Evolutionary conservation across 2,797 vertebrate genomes (phyloP).

Genomic region (Danio tinwini): DNA sequence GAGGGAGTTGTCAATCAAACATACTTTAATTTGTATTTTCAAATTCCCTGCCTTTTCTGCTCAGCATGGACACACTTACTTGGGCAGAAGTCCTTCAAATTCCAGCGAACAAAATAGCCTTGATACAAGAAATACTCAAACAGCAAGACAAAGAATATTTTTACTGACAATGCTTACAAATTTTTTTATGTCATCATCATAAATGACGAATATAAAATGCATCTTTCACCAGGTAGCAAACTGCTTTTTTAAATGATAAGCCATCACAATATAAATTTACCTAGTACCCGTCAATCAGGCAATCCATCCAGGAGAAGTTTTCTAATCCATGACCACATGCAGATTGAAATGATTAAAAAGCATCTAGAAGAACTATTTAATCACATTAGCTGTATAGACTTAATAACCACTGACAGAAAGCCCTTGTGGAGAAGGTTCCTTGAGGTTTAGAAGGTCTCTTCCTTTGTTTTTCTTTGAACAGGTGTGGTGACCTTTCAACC

Average conservation of each 20-base stretch:
- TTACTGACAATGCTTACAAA: slow-evolving; percentile 45
- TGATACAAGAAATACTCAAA: not conserved
- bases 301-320: slow-evolving; percentile 37
- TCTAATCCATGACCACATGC: slow-evolving; percentile 30
- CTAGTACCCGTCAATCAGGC: slow-evolving; percentile 50
- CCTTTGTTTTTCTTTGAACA: slow-evolving; percentile 58
- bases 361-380: slow-evolving; percentile 56
- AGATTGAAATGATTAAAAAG: slow-evolving; percentile 38
- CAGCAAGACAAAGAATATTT: slow-evolving; percentile 33
- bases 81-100: slow-evolving; percentile 22
- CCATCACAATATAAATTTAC: slow-evolving; percentile 53
- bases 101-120: not conserved
- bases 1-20: slow-evolving; percentile 52
- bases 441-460: slow-evolving; percentile 52
- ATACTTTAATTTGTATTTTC: slow-evolving; percentile 50
- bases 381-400: slow-evolving; percentile 58
- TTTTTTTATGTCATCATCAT: slow-evolving; percentile 51
- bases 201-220: slow-evolving; percentile 55
- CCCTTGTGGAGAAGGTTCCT: slow-evolving; percentile 68
- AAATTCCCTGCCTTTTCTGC: slow-evolving; percentile 19
- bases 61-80: slow-evolving; percentile 34
- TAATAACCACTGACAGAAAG: slow-evolving; percentile 59
- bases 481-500: slow-evolving; percentile 73
- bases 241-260: slow-evolving; percentile 49
- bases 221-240: slow-evolving; percentile 43